These are phyloP conservation scores for Archocentrus centrarchus DNA, from an alignment of 2,113 vertebrate genomes.

Conservation along the genomic window DNA sequence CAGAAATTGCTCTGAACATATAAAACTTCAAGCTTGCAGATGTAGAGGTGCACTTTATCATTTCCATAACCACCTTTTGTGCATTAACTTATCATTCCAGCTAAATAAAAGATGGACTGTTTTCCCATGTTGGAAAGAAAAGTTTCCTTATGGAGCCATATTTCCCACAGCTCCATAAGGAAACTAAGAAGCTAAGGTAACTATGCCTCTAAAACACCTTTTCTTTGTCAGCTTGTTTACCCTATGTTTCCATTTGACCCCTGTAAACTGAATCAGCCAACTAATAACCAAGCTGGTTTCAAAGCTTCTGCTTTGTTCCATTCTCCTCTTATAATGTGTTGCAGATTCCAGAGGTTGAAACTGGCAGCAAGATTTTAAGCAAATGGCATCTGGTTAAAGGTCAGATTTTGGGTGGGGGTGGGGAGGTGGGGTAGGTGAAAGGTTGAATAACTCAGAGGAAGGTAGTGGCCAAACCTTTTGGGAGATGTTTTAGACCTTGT, in stretches of 20 bases:
- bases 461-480: slow-evolving; percentile 79
- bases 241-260: slow-evolving; percentile 73
- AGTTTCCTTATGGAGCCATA: neutral
- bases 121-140: neutral
- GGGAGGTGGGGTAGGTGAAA: slow-evolving; percentile 83
- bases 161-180: neutral
- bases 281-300: slow-evolving; percentile 72
- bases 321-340: slow-evolving; percentile 79
- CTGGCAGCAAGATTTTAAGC: slow-evolving; percentile 78
- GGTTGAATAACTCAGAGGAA: slow-evolving; percentile 88
- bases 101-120: neutral
- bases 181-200: too few relatives aligned
- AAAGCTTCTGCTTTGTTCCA: slow-evolving; percentile 77
- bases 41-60: neutral
- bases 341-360: slow-evolving; percentile 85
- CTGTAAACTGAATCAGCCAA: slow-evolving; percentile 79
- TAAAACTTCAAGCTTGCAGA: slow-evolving; percentile 12
- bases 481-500: slow-evolving; percentile 70
- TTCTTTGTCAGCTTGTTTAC: slow-evolving; percentile 66
- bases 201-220: slow-evolving; percentile 33
- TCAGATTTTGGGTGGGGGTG: slow-evolving; percentile 80
- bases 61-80: neutral
- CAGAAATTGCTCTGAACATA: neutral
- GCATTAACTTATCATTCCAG: neutral
- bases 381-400: slow-evolving; percentile 86